Conservation (phyloP, 2,113 vertebrate genomes). For the Rhinolophus sinicus region DNA sequence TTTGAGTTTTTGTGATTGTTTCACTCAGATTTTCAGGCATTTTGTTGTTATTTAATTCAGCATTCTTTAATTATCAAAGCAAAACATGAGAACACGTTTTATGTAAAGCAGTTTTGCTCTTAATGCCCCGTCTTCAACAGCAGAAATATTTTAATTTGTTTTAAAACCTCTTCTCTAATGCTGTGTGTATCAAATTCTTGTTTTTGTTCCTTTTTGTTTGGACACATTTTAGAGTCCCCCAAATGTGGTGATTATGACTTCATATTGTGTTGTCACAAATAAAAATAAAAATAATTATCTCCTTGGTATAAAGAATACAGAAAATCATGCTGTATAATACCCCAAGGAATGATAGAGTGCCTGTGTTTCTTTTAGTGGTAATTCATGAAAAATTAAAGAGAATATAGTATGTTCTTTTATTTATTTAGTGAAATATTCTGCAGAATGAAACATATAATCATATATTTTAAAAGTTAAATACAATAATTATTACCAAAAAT, state of each 20-base stretch:
- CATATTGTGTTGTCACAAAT: constrained; percentile 32
- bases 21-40: not conserved
- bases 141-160: constrained; percentile 45
- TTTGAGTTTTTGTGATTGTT: not conserved
- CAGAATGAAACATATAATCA: not conserved
- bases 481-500: not conserved
- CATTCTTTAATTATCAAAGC: not conserved
- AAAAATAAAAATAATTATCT: not conserved
- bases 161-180: not conserved
- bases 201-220: constrained; percentile 71
- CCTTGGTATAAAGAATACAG: not conserved
- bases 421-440: not conserved
- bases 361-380: constrained; percentile 1
- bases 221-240: constrained; percentile 65
- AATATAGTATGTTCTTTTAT: not conserved
- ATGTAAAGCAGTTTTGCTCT: not conserved
- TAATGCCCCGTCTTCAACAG: not conserved
- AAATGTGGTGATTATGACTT: constrained; percentile 57
- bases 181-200: constrained; percentile 54
- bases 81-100: not conserved
- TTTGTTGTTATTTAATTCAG: not conserved
- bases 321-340: not conserved
- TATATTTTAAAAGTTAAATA: constrained; percentile 54
- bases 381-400: constrained; percentile 41
- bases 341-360: not conserved